Conservation (phyloP, 2,888 invertebrate species). For the Epirrhoe alternata region DNA sequence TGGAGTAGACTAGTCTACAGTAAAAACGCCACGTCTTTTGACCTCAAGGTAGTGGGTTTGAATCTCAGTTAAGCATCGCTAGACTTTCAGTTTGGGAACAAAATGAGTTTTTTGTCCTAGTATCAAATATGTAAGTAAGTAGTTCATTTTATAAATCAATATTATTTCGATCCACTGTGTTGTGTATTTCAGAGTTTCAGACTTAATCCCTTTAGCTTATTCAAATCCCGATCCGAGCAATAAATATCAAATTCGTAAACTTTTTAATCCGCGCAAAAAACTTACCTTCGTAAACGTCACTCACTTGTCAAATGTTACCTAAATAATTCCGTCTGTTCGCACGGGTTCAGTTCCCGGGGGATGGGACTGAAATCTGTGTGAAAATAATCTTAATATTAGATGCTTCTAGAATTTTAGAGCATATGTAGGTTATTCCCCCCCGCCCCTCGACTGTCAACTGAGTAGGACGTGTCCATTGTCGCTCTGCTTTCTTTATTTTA, state of each 20-base stretch:
- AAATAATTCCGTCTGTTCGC: background rate
- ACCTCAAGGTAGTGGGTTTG: no score
- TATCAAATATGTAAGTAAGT: no score
- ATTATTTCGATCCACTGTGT: background rate
- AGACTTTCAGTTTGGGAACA: no score
- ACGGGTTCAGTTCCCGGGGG: background rate
- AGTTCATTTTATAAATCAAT: background rate
- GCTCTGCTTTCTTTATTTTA: no score
- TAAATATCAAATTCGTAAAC: slow-evolving; percentile 1
- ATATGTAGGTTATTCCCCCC: no score
- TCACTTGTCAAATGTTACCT: background rate
- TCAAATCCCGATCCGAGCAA: background rate
- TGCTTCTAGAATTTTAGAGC: background rate
- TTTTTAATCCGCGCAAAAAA: background rate
- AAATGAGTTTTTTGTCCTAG: no score
- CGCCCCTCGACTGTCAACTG: no score
- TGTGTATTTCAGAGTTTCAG: background rate
- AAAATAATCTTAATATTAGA: slow-evolving; percentile 2
- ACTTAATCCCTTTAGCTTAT: background rate
- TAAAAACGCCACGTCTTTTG: no score
- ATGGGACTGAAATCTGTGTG: background rate
- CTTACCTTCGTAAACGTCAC: background rate
- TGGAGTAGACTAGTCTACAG: no score
- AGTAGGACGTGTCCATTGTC: no score
- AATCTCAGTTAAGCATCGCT: no score